Base-by-base conservation (phyloP, 2,888 invertebrate species). In the Acleris literana region DNA sequence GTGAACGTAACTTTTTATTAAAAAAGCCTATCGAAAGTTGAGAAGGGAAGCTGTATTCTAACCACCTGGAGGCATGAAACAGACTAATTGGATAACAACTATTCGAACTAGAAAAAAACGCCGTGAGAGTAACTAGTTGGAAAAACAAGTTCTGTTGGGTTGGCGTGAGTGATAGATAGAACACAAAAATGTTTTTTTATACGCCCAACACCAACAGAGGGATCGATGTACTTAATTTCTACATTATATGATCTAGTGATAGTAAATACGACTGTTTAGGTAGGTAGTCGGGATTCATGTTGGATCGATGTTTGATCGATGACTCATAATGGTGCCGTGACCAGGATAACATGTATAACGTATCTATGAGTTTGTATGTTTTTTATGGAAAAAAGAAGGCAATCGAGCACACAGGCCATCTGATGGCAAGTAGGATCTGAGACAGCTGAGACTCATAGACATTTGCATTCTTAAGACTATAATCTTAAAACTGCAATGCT, bases 141-240 rank as follows among this genome's bases (percentile, higher is more conserved):
- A 33, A 33, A 33, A 33, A 33, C 33, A 3, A 33, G 33, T 11
- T 33, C 33, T 3, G 33, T 33, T 33, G 33, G 33, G 33, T 33
- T 33, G 9, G 33, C 11, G 0, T 3, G 33, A 33, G 33, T 11
- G 33, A 33, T 33, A 33, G 33, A 33, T 33, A 33, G 33, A 33
- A 9, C 9, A 33, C 33, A 33, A 11, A 33, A 33, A 33, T 33
- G 33, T 11, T 33, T 33, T 33, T 33, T 33, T 11, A 33, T 6
- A 6, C 6, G 25, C 25, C 25, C 25, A 25, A 25, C 25, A 6
- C 25, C 4, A 25, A 25, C 25, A 25, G 25, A 25, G 25, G 69
- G 72, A 70, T 69, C 68, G 70, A 70, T 66, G 70, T 64, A 70
- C 69, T 70, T 71, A 65, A 69, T 70, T 72, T 70, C 70, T 73